Base-by-base conservation (phyloP, 2,888 invertebrate genomes). In the Leptogaster cylindrica region DNA sequence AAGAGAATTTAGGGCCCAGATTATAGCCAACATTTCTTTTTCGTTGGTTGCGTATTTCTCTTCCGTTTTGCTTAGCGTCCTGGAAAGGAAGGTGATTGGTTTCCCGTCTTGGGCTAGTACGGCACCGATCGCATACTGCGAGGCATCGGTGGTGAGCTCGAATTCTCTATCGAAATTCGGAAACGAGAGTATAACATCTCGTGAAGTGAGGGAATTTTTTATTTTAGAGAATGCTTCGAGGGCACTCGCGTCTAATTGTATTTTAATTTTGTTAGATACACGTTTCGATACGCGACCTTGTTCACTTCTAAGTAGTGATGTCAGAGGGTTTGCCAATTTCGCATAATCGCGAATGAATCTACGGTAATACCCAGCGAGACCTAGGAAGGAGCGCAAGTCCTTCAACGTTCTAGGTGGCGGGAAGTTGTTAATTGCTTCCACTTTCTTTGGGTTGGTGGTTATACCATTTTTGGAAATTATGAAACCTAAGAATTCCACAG, bases 331-430 rank as follows among this genome's bases (percentile, higher is more conserved):
- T 27, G 70, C 58, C 1, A 70, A 25, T 23, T 65, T 63, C 0
- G 67, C 68, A 16, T 70, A 70, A 14, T 70, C 67, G 2, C 23
- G 48, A 12, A 72, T 52, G 28, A 72, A 72, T 3, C 46, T 14
- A 3, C 46, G 46, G 18, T 46, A 46, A 46, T 46, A 46, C 14
- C 46, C 46, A 3, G 46, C 46, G 2, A 46, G 14, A 46, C 46
- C 46, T 18, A 46, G 14, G 46, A 46, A 46, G 2, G 46, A 46
- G 14, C 14, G 46, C 3, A 46, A 18, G 2, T 46, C 46, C 18
- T 18, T 46, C 2, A 46, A 3, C 16, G 46, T 46, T 18, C 7
- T 46, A 7, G 46, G 46, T 3, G 7, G 12, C 2, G 46, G 12
- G 7, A 46, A 46, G 10, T 18, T 46, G 2, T 10, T 10, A 3